These are phyloP conservation scores for Helleia helle DNA, from an alignment of 2,888 invertebrate species.

Conservation along the genomic window DNA sequence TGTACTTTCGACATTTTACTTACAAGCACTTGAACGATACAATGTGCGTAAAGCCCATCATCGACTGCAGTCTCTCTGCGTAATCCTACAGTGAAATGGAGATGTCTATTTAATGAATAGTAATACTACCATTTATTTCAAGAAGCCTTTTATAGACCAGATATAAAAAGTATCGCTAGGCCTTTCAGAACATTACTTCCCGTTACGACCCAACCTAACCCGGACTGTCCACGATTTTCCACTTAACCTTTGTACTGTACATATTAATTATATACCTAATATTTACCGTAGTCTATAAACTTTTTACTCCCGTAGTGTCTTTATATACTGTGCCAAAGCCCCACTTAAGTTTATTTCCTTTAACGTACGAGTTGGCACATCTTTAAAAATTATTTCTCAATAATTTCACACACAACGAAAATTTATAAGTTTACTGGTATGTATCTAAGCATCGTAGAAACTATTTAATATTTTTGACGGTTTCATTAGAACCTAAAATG, in stretches of 20 bases:
- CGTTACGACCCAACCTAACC: constrained; percentile 1
- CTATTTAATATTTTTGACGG: constrained; percentile 54
- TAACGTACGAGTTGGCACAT: neutral
- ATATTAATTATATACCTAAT: constrained; percentile 13
- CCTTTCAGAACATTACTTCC: neutral
- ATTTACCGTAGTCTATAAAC: constrained; percentile 17
- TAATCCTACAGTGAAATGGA: no score
- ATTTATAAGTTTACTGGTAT: constrained; percentile 13
- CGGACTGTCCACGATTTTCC: constrained; percentile 12
- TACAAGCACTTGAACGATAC: no score
- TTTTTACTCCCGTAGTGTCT: constrained; percentile 13
- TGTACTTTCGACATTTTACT: no score
- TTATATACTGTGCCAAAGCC: constrained; percentile 19
- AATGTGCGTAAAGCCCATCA: no score
- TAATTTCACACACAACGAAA: constrained; percentile 22
- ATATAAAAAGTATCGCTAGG: neutral
- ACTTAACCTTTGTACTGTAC: constrained; percentile 18
- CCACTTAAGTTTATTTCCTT: neutral
- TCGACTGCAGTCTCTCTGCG: no score
- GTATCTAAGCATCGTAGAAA: constrained; percentile 21
- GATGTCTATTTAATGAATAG: no score
- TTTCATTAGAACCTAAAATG: no score
- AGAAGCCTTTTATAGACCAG: no score
- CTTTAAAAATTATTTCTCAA: neutral
- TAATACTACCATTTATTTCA: no score